These are phyloP conservation scores for Diadema setosum DNA, from an alignment of 35 echinoderm and acorn worm species.

Conservation along the genomic window DNA sequence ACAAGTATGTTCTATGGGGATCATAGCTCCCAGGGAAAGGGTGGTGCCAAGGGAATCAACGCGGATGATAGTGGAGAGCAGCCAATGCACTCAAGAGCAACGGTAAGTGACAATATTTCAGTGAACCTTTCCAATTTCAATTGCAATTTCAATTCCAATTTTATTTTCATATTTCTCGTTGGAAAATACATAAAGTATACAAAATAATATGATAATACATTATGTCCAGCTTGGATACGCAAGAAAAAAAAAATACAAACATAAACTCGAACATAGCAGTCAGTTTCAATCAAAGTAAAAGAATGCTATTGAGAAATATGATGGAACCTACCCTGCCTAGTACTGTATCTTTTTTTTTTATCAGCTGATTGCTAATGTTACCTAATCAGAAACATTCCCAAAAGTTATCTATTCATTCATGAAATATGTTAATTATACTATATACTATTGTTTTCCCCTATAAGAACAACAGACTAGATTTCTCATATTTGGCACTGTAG, in stretches of 20 bases:
- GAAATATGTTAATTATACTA: not conserved
- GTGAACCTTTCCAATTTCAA: not conserved
- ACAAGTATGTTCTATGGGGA: constrained; percentile 95
- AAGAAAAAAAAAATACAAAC: not conserved
- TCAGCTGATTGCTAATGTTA: too few species aligned
- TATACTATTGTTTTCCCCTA: not conserved
- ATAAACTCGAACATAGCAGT: not conserved
- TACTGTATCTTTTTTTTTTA: not conserved
- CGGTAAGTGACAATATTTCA: not conserved
- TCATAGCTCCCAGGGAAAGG: constrained; percentile 47
- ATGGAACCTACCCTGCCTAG: not conserved
- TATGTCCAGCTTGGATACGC: not conserved
- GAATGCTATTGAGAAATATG: not conserved
- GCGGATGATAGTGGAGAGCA: constrained; percentile 36
- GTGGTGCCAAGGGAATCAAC: not conserved
- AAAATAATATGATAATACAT: not conserved
- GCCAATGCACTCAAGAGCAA: not conserved
- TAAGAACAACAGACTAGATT: not conserved
- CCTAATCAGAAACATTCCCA: not conserved
- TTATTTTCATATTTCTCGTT: not conserved
- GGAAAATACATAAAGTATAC: not conserved
- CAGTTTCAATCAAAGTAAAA: not conserved
- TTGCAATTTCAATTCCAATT: too few species aligned
- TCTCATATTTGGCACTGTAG: not conserved
- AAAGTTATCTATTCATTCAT: not conserved